Base-by-base conservation (phyloP, 2,888 invertebrate genomes). In the Hydrotaea cyrtoneurina region DNA sequence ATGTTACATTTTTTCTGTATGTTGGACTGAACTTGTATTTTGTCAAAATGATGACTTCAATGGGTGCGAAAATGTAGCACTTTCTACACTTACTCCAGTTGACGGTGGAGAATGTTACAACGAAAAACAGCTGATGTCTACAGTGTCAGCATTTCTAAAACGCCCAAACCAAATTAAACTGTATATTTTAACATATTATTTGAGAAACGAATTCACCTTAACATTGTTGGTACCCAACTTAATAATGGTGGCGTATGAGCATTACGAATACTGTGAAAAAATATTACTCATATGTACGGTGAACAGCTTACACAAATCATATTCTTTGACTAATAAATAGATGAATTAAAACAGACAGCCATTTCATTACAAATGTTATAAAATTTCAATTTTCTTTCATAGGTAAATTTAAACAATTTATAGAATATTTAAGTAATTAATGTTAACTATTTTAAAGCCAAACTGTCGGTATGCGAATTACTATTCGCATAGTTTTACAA, bases 241-340 rank as follows among this genome's bases (percentile, higher is more conserved):
- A n/a, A 50, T 15, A 17, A 69, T 23, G 19, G 11, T 69, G 69
- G 69, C 69, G 69, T 69, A 69, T 69, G 23, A 46, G 23, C 17
- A 39, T 31, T 66, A 21, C 21, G n/a, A 66, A 43, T 17, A 17
- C 66, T 21, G 13, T 39, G n/a, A 19, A 43, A 15, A 19, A 46
- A 69, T 46, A 11, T 69, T 69, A 69, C 69, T 69, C 69, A 69
- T 69, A 69, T 46, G 64, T 23, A 26, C 36, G 13, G 36, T 8
- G 39, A 36, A 17, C n/a, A 7, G 1, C 36, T 26, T n/a, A 36
- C 64, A 66, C 11, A 21, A 39, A 66, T 39, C 64, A 66, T 66
- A 39, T 17, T 39, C 17, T 1, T 36, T n/a, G 11, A 36, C 17
- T 66, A 43, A 43, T 39, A 66, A 43, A 64, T 39, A 39, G 43